phyloP scores from a whole-genome alignment of 37 sponge, comb jelly and placozoan species.

The Chondrosia reniformis region DNA sequence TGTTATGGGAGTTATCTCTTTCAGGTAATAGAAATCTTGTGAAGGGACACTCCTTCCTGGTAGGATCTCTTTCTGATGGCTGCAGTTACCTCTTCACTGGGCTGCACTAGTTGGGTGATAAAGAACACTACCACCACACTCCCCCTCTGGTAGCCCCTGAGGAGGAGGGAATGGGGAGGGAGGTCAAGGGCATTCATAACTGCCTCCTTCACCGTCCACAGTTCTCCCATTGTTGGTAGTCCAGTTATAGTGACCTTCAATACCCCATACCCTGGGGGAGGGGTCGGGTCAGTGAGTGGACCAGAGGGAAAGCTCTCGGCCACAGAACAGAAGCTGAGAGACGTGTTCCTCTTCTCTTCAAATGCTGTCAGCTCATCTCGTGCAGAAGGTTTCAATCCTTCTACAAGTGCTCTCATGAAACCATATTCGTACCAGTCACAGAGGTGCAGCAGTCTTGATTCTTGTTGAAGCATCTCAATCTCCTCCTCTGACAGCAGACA shows the following conservation, averaged over 20 bases:
- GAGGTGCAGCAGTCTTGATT: background rate
- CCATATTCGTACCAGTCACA: background rate
- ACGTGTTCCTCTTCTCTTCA: background rate
- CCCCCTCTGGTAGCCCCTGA: conserved; percentile 20
- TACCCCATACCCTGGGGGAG: conserved; percentile 5
- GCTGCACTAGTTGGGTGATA: too few species aligned
- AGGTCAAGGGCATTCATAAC: conserved; percentile 3
- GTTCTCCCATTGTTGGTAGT: background rate
- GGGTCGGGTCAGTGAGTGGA: conserved; percentile 11
- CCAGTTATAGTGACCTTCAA: background rate
- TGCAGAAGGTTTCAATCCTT: too few species aligned
- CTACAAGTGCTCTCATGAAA: background rate
- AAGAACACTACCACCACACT: background rate
- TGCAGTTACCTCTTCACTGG: too few species aligned
- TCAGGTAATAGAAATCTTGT: too few species aligned
- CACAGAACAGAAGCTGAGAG: background rate
- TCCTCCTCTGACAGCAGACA: background rate
- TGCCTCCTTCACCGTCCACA: conserved; percentile 6
- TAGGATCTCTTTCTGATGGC: too few species aligned
- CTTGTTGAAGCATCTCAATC: background rate
- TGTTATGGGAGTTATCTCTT: too few species aligned
- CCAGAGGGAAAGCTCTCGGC: background rate
- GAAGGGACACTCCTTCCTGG: too few species aligned
- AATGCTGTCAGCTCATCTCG: background rate
- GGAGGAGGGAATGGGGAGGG: conserved; percentile 9